Evolutionary conservation across 35 echinoderm and acorn worm genomes (phyloP).

Genomic region (Ophioderma brevispina): DNA sequence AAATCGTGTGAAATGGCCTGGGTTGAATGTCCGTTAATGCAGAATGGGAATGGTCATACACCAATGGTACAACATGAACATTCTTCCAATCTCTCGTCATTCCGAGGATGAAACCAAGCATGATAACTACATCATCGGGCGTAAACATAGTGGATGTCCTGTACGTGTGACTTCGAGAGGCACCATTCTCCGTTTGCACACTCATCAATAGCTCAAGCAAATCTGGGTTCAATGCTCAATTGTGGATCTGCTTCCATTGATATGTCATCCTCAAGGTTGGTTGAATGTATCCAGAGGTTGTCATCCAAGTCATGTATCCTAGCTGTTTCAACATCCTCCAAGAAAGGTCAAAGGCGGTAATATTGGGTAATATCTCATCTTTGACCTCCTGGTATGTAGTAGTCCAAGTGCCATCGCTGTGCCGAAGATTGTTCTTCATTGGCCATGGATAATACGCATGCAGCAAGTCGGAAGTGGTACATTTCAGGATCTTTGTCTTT

Average conservation of each 20-base stretch:
- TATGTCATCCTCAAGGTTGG: neutral
- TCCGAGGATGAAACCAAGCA: neutral
- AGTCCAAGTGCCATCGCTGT: neutral
- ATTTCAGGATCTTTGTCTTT: slow-evolving; percentile 18
- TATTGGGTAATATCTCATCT: neutral
- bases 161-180: neutral
- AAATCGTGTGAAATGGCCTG: slow-evolving; percentile 30
- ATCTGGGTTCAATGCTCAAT: slow-evolving; percentile 3
- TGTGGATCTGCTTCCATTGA: neutral
- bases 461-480: slow-evolving; percentile 7
- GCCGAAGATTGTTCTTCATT: neutral
- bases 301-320: slow-evolving; percentile 13
- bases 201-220: slow-evolving; percentile 5
- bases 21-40: slow-evolving; percentile 14
- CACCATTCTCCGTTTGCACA: neutral
- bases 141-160: neutral
- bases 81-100: slow-evolving; percentile 21
- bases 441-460: slow-evolving; percentile 20
- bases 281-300: neutral
- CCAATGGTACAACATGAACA: neutral
- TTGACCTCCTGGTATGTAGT: neutral
- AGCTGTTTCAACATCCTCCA: slow-evolving; percentile 20
- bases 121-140: neutral
- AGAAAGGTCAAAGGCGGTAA: slow-evolving; percentile 21
- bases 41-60: slow-evolving; percentile 18